Base-by-base conservation (phyloP, 2,888 invertebrate genomes). In the Tethea ocularis region DNA sequence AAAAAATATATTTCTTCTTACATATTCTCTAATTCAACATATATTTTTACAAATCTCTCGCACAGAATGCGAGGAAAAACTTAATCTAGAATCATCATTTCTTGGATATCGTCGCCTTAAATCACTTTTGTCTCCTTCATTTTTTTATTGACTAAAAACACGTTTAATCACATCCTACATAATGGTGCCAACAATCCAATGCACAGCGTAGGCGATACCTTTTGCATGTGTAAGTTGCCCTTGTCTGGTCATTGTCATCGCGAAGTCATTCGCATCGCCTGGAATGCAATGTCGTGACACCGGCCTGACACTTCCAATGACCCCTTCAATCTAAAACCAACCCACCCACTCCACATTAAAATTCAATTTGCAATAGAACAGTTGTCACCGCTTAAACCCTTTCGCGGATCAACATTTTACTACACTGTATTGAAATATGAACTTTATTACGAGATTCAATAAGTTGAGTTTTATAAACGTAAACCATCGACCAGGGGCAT, bases 181-280 rank as follows among this genome's bases (percentile, higher is more conserved):
- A n/a, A 22, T 33, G 33, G 11, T 67, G 64, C 61, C 67, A 65
- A 67, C 66, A 66, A 57, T 23, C 57, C 46, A 52, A 26, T 63
- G 63, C 62, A 60, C 17, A n/a, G 70, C 62, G 67, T 75, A 77
- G 75, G 73, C 73, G 75, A 79, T 77, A 82, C 74, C 72, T 74
- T 74, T 67, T 33, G 22, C 54, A 33, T 54, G 29, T 75, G 75
- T 85, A 82, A 86, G 79, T 74, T 91, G 91, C 89, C 91, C 92
- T 91, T 92, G 92, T 91, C 90, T 91, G 91, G 89, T 69, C 90
- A 83, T 86, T 91, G 91, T 91, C 91, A 88, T 89, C 88, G 77
- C 67, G 69, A 74, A 88, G 90, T 90, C 91, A 87, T 90, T 91
- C 89, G 90, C 91, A 86, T 85, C 83, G 84, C 75, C 81, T 73